A percentile compares a stretch with the other conserved stretches of the same genome.
Evolutionary conservation across 2,888 invertebrate species (phyloP).

Genomic region (Venustoraphidia nigricollis): DNA sequence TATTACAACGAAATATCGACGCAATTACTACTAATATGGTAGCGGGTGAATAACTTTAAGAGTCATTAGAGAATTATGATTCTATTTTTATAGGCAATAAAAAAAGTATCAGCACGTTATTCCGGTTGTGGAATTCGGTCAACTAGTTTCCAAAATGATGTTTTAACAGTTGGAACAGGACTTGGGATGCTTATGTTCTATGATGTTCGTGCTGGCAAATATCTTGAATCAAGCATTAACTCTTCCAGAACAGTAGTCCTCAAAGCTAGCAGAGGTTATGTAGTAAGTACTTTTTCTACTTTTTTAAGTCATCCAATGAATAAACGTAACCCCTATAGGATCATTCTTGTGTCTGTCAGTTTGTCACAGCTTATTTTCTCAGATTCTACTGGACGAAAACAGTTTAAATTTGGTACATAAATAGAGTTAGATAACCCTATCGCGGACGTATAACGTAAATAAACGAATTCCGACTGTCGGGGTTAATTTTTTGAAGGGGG

Average conservation of each 20-base stretch:
- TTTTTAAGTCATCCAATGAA: not conserved
- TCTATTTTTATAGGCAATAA: constrained; percentile 36
- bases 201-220: constrained; percentile 81
- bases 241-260: constrained; percentile 75
- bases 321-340: too few relatives aligned
- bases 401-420: too few relatives aligned
- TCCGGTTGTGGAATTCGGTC: constrained; percentile 87
- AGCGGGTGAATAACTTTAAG: too few relatives aligned
- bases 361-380: too few relatives aligned
- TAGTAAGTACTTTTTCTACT: constrained; percentile 41
- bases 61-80: not conserved
- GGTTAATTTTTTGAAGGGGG: too few relatives aligned
- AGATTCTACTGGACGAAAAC: too few relatives aligned
- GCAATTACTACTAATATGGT: too few relatives aligned
- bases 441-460: too few relatives aligned
- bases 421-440: too few relatives aligned
- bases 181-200: constrained; percentile 86
- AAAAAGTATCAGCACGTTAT: constrained; percentile 71
- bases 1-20: too few relatives aligned
- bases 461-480: too few relatives aligned
- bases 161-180: constrained; percentile 88
- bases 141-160: constrained; percentile 76
- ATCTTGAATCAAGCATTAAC: constrained; percentile 79
- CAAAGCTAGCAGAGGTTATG: constrained; percentile 77
- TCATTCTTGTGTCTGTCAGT: too few relatives aligned